Base-by-base conservation (phyloP, 2,888 invertebrate genomes). In the Norana najaformis region DNA sequence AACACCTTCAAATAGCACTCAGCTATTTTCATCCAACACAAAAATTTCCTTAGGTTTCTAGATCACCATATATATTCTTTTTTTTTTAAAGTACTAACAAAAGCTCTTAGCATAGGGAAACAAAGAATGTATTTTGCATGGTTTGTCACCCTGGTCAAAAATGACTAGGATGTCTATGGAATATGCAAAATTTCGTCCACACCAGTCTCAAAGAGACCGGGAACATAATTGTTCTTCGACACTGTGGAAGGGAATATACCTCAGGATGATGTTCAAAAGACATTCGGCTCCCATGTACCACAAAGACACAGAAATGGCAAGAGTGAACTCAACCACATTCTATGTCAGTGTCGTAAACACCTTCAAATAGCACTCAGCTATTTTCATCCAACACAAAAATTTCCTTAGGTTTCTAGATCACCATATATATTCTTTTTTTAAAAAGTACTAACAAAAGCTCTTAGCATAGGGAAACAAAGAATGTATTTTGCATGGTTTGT, bases 141-240 rank as follows among this genome's bases (percentile, higher is more conserved):
- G 85, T 85, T 85, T 85, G 85, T 85, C 85, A 85, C 37, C 37
- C 85, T n/a, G 23, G 85, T 11, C 20, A 34, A 8, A 83, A 36
- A 36, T 36, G 20, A 35, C 85, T 18, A 85, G 85, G 37, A 85
- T 85, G 85, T 85, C 37, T 37, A 85, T 85, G 85, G 85, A 85
- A 85, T 85, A 85, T 85, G 85, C 85, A 85, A 36, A 85, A 37
- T 35, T 85, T 85, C 85, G 85, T 85, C 85, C 85, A 37, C 85
- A 85, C 85, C 85, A 85, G n/a, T 36, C 69, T 85, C 85, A 36
- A 36, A 36, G 85, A 85, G 37, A 85, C 36, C 36, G 85, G 85
- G 85, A 85, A 85, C 85, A 85, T 34, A 85, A 85, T 85, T 85
- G 5, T 37, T 85, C 85, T 85, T 85, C 85, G 85, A 85, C 85